Conservation (phyloP, 1,140 invertebrate species). For the Sarcophaga peregrina region DNA sequence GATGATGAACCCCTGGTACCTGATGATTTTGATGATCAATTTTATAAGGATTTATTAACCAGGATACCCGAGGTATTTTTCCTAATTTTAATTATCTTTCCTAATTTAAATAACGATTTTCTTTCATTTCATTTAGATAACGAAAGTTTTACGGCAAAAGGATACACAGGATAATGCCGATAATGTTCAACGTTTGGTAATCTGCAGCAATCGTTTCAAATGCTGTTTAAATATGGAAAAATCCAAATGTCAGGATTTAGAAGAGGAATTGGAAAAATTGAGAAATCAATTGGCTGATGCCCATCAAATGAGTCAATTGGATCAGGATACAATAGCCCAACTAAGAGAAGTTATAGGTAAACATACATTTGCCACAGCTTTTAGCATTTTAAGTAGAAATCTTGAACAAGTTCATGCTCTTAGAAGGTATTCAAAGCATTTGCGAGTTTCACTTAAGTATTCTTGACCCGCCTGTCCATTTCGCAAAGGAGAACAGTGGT, state of each 20-base stretch:
- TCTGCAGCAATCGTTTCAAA: constrained; percentile 60
- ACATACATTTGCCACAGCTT: no score
- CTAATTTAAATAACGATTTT: neutral
- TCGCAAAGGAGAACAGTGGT: no score
- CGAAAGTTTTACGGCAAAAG: constrained; percentile 61
- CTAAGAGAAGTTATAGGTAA: constrained; percentile 60
- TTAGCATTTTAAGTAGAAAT: no score
- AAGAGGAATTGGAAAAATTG: constrained; percentile 51
- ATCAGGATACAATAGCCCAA: constrained; percentile 62
- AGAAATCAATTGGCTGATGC: constrained; percentile 54
- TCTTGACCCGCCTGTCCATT: no score
- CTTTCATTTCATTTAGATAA: constrained; percentile 49
- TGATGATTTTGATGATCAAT: constrained; percentile 63
- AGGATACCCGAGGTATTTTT: constrained; percentile 59
- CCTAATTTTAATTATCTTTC: neutral
- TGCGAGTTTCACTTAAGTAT: no score
- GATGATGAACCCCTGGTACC: constrained; percentile 63
- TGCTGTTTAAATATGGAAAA: constrained; percentile 56
- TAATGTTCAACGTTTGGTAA: constrained; percentile 62
- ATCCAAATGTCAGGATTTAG: constrained; percentile 53
- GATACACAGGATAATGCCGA: constrained; percentile 64
- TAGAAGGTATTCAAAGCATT: no score
- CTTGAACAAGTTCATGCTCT: no score
- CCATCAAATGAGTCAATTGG: constrained; percentile 55
- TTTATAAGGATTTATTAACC: constrained; percentile 54